These are phyloP conservation scores for Bombus picipes DNA, from an alignment of 1,140 invertebrate genomes.

Conservation along the genomic window DNA sequence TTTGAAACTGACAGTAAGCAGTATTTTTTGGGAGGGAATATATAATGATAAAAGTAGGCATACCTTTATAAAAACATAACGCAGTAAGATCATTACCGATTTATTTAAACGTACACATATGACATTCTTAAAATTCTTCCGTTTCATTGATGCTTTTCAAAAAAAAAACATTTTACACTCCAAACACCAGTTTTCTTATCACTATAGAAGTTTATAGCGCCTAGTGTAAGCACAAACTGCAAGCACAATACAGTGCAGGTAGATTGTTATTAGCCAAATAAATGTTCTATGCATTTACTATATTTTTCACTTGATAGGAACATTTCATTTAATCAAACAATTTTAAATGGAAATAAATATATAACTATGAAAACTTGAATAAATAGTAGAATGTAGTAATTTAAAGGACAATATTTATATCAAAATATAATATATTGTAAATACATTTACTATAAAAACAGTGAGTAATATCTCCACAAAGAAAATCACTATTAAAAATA, in stretches of 20 bases:
- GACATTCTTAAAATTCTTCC: conserved; percentile 40
- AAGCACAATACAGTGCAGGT: conserved; percentile 19
- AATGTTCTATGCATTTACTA: conserved; percentile 17
- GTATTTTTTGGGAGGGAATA: neutral
- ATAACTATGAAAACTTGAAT: neutral
- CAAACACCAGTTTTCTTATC: conserved; percentile 34
- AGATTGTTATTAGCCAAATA: conserved; percentile 26
- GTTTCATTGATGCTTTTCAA: conserved; percentile 37
- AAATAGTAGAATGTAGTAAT: neutral
- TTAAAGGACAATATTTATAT: neutral
- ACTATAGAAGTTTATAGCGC: conserved; percentile 57
- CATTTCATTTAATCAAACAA: conserved; percentile 2
- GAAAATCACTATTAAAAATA: neutral
- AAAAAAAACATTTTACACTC: conserved; percentile 39
- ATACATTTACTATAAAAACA: neutral
- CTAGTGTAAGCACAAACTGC: conserved; percentile 33
- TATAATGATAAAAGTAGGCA: conserved; percentile 18
- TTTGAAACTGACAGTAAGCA: conserved; percentile 48
- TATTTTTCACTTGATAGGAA: conserved; percentile 2
- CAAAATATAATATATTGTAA: neutral
- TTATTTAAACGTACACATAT: conserved; percentile 25
- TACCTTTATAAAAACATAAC: conserved; percentile 48
- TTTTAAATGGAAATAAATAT: neutral
- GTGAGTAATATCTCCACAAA: neutral
- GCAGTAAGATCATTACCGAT: conserved; percentile 19